Evolutionary conservation across 2,113 vertebrate genomes (phyloP).

Genomic region (Reinhardtius hippoglossoides): DNA sequence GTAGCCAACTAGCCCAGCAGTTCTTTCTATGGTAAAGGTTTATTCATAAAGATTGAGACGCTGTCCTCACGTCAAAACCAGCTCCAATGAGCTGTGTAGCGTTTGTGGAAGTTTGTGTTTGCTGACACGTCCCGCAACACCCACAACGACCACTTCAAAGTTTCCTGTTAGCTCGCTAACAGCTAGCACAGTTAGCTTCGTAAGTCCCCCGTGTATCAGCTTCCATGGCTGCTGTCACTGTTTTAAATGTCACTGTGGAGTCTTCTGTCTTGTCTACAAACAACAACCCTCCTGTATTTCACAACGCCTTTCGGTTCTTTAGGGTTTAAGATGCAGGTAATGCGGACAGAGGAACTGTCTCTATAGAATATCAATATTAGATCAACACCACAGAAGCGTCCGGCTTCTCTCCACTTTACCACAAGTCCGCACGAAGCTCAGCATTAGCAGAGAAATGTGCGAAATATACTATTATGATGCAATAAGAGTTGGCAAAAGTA

Average conservation of each 20-base stretch:
- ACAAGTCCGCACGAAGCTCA: not conserved
- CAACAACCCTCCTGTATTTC: not conserved
- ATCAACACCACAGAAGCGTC: not conserved
- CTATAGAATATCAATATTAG: not conserved
- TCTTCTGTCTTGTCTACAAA: not conserved
- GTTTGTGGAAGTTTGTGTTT: not conserved
- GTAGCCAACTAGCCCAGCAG: conserved; percentile 24
- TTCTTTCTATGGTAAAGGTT: not conserved
- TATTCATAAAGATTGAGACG: not conserved
- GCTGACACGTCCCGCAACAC: conserved; percentile 17
- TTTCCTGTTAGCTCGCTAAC: conserved; percentile 43
- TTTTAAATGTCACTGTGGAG: not conserved
- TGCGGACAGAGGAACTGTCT: not conserved
- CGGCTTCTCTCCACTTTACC: not conserved
- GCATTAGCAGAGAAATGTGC: not conserved
- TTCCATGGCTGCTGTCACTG: not conserved
- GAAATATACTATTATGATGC: not conserved
- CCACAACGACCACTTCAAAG: conserved; percentile 28
- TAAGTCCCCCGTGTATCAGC: not conserved
- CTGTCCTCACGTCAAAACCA: not conserved
- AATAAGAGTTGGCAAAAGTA: not conserved
- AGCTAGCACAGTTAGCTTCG: conserved; percentile 21
- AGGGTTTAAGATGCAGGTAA: not conserved
- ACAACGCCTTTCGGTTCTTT: not conserved
- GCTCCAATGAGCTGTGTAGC: not conserved